Evolutionary conservation across 1,140 invertebrate genomes (phyloP).

Genomic region (Pteromalus puparum): DNA sequence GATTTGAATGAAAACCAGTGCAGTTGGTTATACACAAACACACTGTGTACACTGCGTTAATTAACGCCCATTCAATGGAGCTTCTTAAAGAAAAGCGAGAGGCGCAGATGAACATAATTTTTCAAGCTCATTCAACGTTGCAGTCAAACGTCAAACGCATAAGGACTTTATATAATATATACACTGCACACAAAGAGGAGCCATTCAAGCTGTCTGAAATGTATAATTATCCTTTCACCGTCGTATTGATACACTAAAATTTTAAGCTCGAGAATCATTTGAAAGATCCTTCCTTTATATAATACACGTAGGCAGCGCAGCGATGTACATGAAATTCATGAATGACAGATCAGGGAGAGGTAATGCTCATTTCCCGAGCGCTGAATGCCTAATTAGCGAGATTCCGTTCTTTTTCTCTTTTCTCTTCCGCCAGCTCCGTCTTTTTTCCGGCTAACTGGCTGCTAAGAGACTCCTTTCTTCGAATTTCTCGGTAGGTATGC

Average conservation of each 20-base stretch:
- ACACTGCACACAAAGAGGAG: too few relatives aligned
- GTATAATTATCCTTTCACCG: not conserved
- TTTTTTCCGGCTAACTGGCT: not conserved
- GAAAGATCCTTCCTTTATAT: constrained; percentile 21
- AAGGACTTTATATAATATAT: not conserved
- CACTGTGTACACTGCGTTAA: not conserved
- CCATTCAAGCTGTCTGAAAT: not conserved
- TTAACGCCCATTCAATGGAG: not conserved
- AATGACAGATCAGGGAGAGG: not conserved
- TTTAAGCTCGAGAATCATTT: not conserved
- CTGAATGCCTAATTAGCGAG: constrained; percentile 58
- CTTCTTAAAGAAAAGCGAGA: not conserved
- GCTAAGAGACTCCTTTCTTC: constrained; percentile 29
- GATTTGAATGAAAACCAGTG: not conserved
- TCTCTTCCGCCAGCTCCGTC: not conserved
- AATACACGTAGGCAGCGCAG: not conserved
- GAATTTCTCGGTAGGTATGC: not conserved
- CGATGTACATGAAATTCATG: not conserved
- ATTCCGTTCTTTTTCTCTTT: constrained; percentile 45
- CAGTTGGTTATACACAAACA: not conserved
- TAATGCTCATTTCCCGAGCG: constrained; percentile 5
- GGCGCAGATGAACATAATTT: not conserved
- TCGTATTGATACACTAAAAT: constrained; percentile 30
- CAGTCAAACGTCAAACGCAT: not conserved
- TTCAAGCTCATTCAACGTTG: not conserved